Evolutionary conservation across 2,888 invertebrate genomes (phyloP).

Genomic region (Pycnomerus fuliginosus): DNA sequence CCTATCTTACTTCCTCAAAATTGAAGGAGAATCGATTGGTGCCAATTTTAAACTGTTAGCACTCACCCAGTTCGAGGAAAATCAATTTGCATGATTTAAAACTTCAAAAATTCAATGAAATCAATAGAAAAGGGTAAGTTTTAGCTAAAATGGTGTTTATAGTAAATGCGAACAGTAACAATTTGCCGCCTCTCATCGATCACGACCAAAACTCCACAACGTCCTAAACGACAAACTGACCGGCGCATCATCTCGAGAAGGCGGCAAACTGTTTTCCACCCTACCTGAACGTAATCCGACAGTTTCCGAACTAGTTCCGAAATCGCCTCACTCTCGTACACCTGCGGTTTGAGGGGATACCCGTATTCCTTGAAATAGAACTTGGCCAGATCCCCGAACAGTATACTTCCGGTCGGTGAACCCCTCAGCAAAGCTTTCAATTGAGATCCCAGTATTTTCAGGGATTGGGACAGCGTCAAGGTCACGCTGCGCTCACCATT

Average conservation of each 20-base stretch:
- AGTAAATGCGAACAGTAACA: too few relatives aligned
- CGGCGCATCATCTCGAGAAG: too few relatives aligned
- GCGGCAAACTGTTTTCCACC: too few relatives aligned
- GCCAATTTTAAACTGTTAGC: too few relatives aligned
- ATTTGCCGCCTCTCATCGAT: slow-evolving; percentile 62
- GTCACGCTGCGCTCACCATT: slow-evolving; percentile 64
- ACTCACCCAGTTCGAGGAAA: too few relatives aligned
- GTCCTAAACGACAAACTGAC: slow-evolving; percentile 59
- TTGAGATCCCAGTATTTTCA: slow-evolving; percentile 63
- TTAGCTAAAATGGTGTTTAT: too few relatives aligned
- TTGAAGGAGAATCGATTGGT: too few relatives aligned
- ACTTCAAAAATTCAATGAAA: too few relatives aligned
- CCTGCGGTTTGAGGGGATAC: slow-evolving; percentile 67
- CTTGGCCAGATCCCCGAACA: slow-evolving; percentile 55
- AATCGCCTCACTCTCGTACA: slow-evolving; percentile 62
- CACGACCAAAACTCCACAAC: slow-evolving; percentile 59
- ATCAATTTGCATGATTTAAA: too few relatives aligned
- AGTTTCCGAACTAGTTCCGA: slow-evolving; percentile 56
- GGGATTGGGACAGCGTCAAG: slow-evolving; percentile 57
- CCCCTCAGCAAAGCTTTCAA: slow-evolving; percentile 56
- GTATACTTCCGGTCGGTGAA: slow-evolving; percentile 41
- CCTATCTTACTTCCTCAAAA: too few relatives aligned
- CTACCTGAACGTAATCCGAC: slow-evolving; percentile 42
- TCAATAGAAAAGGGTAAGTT: too few relatives aligned
- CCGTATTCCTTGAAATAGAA: slow-evolving; percentile 69